Conservation (phyloP, 2,888 invertebrate species). For the Epistrophe grossulariae region DNA sequence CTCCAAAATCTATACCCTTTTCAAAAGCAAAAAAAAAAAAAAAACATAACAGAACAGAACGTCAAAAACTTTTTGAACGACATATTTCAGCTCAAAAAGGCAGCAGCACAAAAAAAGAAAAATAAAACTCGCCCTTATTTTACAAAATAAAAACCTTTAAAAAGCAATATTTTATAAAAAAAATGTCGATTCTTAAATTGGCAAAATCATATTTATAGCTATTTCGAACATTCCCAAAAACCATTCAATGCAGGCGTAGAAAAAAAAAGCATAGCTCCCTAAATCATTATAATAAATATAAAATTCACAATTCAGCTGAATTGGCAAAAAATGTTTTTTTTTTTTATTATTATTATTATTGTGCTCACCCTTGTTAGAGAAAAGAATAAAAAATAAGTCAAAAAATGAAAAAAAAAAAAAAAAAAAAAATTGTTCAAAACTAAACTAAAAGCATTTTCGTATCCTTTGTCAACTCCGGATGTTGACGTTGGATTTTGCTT, state of each 20-base stretch:
- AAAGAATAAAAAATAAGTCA: neutral
- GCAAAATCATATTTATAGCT: slow-evolving; percentile 75
- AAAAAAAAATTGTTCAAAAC: slow-evolving; percentile 49
- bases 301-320: slow-evolving; percentile 75
- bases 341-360: slow-evolving; percentile 34
- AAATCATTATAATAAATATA: slow-evolving; percentile 76
- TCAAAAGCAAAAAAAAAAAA: neutral
- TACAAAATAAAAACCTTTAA: slow-evolving; percentile 37
- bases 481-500: slow-evolving; percentile 68
- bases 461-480: slow-evolving; percentile 75
- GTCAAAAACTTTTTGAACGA: slow-evolving; percentile 36
- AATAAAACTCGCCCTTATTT: neutral
- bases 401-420: slow-evolving; percentile 3
- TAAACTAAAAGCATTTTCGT: slow-evolving; percentile 75
- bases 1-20: slow-evolving; percentile 17
- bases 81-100: neutral
- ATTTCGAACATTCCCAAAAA: slow-evolving; percentile 62
- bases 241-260: slow-evolving; percentile 40
- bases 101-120: neutral
- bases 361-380: slow-evolving; percentile 56
- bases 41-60: neutral
- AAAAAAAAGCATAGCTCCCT: slow-evolving; percentile 43
- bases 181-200: slow-evolving; percentile 73
- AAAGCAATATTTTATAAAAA: slow-evolving; percentile 69
- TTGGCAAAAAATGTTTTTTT: slow-evolving; percentile 57